Conservation (phyloP, 2,113 vertebrate genomes). For the Donacobius atricapilla region DNA sequence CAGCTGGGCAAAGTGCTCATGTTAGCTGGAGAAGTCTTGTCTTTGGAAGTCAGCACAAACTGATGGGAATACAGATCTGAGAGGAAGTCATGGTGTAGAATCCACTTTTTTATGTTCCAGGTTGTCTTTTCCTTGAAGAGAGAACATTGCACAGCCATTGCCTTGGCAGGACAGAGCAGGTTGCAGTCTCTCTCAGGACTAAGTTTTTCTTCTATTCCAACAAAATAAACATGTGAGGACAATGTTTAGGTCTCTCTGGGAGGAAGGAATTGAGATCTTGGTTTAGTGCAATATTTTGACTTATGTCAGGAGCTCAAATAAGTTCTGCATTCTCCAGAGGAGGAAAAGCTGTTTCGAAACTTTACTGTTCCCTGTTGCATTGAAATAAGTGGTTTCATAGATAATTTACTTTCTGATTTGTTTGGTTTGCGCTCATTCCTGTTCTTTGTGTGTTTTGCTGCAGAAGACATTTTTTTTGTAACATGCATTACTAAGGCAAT, state of each 20-base stretch:
- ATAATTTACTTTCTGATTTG: conserved; percentile 12
- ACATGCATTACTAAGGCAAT: background rate
- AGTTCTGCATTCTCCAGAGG: background rate
- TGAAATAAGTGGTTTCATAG: conserved; percentile 14
- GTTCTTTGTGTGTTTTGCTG: background rate
- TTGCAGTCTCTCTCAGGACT: background rate
- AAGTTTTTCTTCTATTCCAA: background rate
- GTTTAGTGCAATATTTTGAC: background rate
- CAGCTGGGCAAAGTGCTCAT: background rate
- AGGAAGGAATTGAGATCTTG: background rate
- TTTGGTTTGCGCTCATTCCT: background rate
- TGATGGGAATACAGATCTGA: background rate
- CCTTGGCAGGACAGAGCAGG: background rate
- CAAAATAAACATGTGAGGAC: background rate
- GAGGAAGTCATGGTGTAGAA: background rate
- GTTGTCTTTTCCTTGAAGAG: background rate
- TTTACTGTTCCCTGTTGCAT: background rate
- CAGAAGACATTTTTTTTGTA: background rate
- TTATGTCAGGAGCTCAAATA: background rate
- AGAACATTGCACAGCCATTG: background rate
- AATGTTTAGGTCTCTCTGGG: background rate
- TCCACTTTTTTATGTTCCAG: background rate
- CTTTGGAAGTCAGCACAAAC: background rate
- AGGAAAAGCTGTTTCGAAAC: background rate
- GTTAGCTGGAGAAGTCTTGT: background rate